A percentile compares a stretch with the other conserved stretches of the same genome.
Evolutionary conservation across 2,797 vertebrate genomes (phyloP).

Genomic region (Tachyglossus aculeatus): DNA sequence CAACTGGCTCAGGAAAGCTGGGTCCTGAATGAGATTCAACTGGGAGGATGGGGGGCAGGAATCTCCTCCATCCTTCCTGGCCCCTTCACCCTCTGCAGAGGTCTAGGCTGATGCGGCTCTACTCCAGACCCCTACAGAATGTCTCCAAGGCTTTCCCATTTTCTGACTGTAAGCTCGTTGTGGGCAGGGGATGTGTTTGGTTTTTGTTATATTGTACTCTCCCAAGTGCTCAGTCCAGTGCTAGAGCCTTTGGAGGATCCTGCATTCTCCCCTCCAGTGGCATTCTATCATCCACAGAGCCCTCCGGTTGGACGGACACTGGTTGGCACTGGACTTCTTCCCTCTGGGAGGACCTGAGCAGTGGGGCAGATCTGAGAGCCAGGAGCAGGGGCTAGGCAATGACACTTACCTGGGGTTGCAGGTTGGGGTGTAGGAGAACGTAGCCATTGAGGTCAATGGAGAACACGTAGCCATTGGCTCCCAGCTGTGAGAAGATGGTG

Average conservation of each 20-base stretch:
- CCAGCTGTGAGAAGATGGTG: constrained; percentile 70
- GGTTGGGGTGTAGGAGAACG: constrained; percentile 93
- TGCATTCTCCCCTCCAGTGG: background rate
- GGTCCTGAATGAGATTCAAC: background rate
- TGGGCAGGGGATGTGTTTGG: too few species aligned
- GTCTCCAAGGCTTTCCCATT: too few species aligned
- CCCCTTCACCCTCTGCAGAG: too few species aligned
- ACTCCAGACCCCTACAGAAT: too few species aligned
- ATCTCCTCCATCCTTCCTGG: too few species aligned
- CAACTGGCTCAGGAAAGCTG: background rate
- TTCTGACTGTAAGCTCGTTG: too few species aligned
- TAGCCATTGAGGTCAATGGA: constrained; percentile 96
- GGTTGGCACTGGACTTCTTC: background rate
- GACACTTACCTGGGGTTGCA: constrained; percentile 88
- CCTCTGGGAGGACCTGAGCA: background rate
- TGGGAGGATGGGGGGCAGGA: too few species aligned
- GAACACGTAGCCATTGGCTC: constrained; percentile 94
- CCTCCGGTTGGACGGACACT: background rate
- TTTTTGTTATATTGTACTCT: too few species aligned
- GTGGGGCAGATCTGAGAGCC: background rate
- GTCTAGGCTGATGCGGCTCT: too few species aligned
- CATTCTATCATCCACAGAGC: background rate
- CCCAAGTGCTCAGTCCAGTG: too few species aligned
- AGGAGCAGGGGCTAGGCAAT: background rate
- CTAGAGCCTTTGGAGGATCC: too few species aligned